A percentile compares a stretch with the other conserved stretches of the same genome.
These are phyloP conservation scores for Notothenia coriiceps DNA, from an alignment of 2,113 vertebrate species.

Conservation along the genomic window DNA sequence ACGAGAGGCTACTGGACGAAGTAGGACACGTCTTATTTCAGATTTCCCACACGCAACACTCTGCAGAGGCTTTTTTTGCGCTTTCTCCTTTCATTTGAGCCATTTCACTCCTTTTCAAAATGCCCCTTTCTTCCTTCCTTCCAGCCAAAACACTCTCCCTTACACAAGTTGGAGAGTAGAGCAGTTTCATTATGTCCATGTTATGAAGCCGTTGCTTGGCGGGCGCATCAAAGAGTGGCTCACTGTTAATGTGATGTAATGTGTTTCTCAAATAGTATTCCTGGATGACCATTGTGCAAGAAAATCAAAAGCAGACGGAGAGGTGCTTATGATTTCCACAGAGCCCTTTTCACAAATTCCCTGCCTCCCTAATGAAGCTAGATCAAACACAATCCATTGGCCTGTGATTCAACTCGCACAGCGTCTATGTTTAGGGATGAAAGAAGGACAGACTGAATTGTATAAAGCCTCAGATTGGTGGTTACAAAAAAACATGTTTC, in stretches of 20 bases:
- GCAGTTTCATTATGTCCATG: slow-evolving; percentile 37
- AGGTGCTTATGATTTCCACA: slow-evolving; percentile 1
- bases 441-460: slow-evolving; percentile 1
- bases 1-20: slow-evolving; percentile 22
- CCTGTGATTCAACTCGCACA: slow-evolving; percentile 36
- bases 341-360: slow-evolving; percentile 9
- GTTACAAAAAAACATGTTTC: not conserved
- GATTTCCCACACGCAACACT: slow-evolving; percentile 4
- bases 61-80: slow-evolving; percentile 11
- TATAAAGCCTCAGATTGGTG: not conserved
- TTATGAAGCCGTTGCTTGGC: slow-evolving; percentile 27
- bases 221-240: slow-evolving; percentile 28
- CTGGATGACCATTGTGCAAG: slow-evolving; percentile 27
- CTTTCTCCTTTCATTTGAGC: slow-evolving; percentile 23
- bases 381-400: slow-evolving; percentile 43
- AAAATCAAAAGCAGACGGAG: slow-evolving; percentile 46
- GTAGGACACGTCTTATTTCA: slow-evolving; percentile 22
- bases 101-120: not conserved
- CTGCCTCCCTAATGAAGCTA: slow-evolving; percentile 33
- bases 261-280: slow-evolving; percentile 46
- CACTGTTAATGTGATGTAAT: slow-evolving; percentile 9
- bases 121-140: not conserved
- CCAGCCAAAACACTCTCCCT: not conserved
- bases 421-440: not conserved
- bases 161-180: slow-evolving; percentile 1